Evolutionary conservation across 2,888 invertebrate species (phyloP).

Genomic region (Drosophila ezoana): DNA sequence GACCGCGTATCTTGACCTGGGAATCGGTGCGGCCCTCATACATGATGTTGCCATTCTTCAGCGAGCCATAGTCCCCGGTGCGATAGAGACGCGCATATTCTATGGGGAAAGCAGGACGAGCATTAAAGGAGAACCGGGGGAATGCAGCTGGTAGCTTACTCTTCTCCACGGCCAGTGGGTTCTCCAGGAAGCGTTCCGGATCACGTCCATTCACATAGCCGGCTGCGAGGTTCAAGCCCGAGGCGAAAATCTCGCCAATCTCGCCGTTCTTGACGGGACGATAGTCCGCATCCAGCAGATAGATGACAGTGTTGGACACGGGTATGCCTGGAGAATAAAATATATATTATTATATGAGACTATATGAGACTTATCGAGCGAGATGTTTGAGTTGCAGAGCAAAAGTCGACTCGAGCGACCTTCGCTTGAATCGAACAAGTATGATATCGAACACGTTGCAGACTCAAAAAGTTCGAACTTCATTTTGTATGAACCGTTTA

Average conservation of each 20-base stretch:
- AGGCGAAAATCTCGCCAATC: constrained; percentile 92
- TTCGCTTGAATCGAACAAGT: too few species aligned
- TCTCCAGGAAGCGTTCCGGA: constrained; percentile 90
- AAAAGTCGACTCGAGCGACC: too few species aligned
- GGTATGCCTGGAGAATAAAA: constrained; percentile 87
- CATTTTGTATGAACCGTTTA: too few species aligned
- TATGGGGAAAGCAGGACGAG: constrained; percentile 67
- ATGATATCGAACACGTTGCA: too few species aligned
- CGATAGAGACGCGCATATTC: constrained; percentile 91
- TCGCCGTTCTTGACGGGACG: constrained; percentile 90
- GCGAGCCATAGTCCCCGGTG: constrained; percentile 93
- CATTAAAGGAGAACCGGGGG: background rate
- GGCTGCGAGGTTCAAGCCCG: constrained; percentile 91
- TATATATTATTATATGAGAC: too few species aligned
- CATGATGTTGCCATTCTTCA: constrained; percentile 88
- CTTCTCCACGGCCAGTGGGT: constrained; percentile 89
- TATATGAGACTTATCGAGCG: too few species aligned
- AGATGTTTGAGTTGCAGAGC: too few species aligned
- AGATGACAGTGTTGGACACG: constrained; percentile 92
- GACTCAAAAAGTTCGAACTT: too few species aligned
- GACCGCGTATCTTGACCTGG: constrained; percentile 94
- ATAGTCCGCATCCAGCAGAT: constrained; percentile 91
- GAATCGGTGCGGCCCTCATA: constrained; percentile 94
- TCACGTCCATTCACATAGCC: constrained; percentile 93
- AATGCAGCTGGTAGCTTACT: constrained; percentile 82